These are phyloP conservation scores for Lasioglossum malachurum DNA, from an alignment of 2,888 invertebrate genomes.

Conservation along the genomic window DNA sequence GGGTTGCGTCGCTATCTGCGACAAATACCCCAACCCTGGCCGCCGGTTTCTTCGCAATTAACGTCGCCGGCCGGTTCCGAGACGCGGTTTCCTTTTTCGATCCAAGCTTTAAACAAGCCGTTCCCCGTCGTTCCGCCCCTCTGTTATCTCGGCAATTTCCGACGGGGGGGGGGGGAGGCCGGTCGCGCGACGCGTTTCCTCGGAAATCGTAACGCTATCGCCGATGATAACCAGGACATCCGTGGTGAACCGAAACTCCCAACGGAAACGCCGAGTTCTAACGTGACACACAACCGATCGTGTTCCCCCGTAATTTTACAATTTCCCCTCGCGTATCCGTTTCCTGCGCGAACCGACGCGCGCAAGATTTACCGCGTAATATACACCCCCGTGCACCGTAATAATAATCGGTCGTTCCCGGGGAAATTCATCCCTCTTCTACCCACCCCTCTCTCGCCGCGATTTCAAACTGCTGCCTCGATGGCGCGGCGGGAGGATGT, in stretches of 20 bases:
- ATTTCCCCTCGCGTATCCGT: slow-evolving; percentile 66
- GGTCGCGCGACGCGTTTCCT: slow-evolving; percentile 17
- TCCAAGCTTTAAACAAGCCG: slow-evolving; percentile 20
- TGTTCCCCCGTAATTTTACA: slow-evolving; percentile 57
- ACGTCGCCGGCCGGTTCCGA: slow-evolving; percentile 28
- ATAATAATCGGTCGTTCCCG: slow-evolving; percentile 54
- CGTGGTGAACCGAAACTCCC: slow-evolving; percentile 47
- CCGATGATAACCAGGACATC: slow-evolving; percentile 44
- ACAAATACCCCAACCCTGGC: slow-evolving; percentile 3
- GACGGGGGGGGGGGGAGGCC: neutral
- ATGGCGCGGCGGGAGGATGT: neutral
- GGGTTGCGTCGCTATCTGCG: neutral
- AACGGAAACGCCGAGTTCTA: slow-evolving; percentile 42
- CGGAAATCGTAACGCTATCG: slow-evolving; percentile 54
- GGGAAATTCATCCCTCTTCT: slow-evolving; percentile 52
- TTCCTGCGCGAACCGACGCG: slow-evolving; percentile 55
- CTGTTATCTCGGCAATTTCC: slow-evolving; percentile 34
- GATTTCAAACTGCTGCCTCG: neutral
- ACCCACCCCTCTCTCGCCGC: neutral
- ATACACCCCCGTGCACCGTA: slow-evolving; percentile 31
- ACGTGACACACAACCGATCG: slow-evolving; percentile 53
- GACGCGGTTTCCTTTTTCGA: slow-evolving; percentile 44
- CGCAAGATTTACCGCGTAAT: slow-evolving; percentile 50
- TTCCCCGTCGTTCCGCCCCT: neutral
- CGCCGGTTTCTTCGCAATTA: slow-evolving; percentile 40